A percentile compares a stretch with the other conserved stretches of the same genome.
phyloP scores from a whole-genome alignment of 92 coral and sea anemone species.

The Porites divaricata region DNA sequence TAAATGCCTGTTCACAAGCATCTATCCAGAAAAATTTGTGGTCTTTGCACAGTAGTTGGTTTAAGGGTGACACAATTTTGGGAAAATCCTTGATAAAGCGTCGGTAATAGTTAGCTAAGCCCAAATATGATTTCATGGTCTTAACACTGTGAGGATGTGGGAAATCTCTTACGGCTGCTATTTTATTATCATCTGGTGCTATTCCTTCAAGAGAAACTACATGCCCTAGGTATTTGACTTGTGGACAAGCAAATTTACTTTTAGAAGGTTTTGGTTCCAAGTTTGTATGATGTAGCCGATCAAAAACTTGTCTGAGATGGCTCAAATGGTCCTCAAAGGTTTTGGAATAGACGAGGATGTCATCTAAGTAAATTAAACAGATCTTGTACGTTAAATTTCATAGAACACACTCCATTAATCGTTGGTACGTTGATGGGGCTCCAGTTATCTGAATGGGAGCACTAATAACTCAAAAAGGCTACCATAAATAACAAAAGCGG shows the following conservation, averaged over 20 bases:
- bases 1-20: slow-evolving; percentile 49
- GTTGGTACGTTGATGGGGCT: slow-evolving; percentile 21
- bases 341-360: slow-evolving; percentile 35
- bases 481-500: slow-evolving; percentile 46
- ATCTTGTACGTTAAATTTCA: slow-evolving; percentile 31
- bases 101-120: slow-evolving; percentile 68
- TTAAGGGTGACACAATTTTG: slow-evolving; percentile 59
- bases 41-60: slow-evolving; percentile 47
- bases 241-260: no score
- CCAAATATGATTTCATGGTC: slow-evolving; percentile 60
- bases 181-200: slow-evolving; percentile 61
- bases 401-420: slow-evolving; percentile 52
- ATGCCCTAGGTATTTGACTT: slow-evolving; percentile 69
- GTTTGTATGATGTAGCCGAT: slow-evolving; percentile 46
- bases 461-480: slow-evolving; percentile 42
- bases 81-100: slow-evolving; percentile 58
- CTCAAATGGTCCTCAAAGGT: slow-evolving; percentile 47
- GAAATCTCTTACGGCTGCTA: slow-evolving; percentile 49
- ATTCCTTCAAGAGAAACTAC: slow-evolving; percentile 52
- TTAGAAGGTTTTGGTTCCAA: slow-evolving; percentile 36
- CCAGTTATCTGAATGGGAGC: slow-evolving; percentile 31
- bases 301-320: slow-evolving; percentile 51
- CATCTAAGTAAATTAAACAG: slow-evolving; percentile 36
- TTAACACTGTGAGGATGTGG: slow-evolving; percentile 52
- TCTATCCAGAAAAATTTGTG: slow-evolving; percentile 54